Percentiles rank a stretch among this genome's conserved stretches.
phyloP scores from a whole-genome alignment of 2,797 vertebrate genomes.

The Callimico goeldii region DNA sequence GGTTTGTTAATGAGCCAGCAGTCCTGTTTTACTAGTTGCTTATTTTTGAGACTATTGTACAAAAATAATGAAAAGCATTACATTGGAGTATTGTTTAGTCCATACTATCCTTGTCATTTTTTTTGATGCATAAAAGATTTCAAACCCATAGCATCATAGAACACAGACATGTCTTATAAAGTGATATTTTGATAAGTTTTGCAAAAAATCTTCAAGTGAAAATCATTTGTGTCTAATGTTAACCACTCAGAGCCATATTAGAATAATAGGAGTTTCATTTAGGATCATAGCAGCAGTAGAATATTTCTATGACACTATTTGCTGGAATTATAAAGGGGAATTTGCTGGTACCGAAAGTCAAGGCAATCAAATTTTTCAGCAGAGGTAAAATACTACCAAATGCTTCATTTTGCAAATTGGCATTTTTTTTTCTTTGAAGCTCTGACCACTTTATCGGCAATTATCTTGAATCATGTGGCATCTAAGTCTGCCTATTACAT shows the following conservation, averaged over 20 bases:
- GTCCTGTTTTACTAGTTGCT: background rate
- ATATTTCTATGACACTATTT: background rate
- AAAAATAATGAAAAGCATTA: background rate
- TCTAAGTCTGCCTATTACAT: background rate
- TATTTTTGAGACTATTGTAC: constrained; percentile 1
- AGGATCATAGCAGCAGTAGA: background rate
- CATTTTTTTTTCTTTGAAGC: background rate
- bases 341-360: background rate
- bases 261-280: constrained; percentile 51
- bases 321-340: background rate
- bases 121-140: constrained; percentile 14
- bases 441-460: constrained; percentile 36
- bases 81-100: background rate
- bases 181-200: constrained; percentile 53
- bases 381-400: constrained; percentile 36
- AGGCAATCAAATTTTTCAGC: constrained; percentile 19
- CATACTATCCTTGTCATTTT: background rate
- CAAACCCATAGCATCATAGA: constrained; percentile 9
- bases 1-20: background rate
- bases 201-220: constrained; percentile 28
- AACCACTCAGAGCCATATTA: constrained; percentile 40
- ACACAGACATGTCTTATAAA: background rate
- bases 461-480: constrained; percentile 50
- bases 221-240: constrained; percentile 50
- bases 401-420: constrained; percentile 41